Percentiles rank a stretch among this genome's conserved stretches.
These are phyloP conservation scores for Nomada fucata DNA, from an alignment of 2,888 invertebrate genomes.

Conservation along the genomic window DNA sequence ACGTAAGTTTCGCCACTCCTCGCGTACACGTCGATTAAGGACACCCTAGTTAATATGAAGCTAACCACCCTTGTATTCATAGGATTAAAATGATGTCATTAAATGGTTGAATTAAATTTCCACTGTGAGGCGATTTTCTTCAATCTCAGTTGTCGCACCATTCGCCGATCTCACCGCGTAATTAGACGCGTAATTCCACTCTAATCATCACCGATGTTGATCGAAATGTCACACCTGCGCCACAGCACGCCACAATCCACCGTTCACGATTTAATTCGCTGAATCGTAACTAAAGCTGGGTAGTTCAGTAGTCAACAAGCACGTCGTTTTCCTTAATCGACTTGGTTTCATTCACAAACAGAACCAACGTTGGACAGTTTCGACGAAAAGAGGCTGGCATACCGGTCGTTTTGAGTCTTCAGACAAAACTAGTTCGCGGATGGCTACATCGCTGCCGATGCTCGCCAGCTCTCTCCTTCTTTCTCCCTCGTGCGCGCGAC, in stretches of 20 bases:
- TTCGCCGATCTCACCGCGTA: background rate
- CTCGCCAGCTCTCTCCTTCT: slow-evolving; percentile 64
- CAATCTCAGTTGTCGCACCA: background rate
- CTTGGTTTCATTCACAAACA: background rate
- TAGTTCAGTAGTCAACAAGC: no score
- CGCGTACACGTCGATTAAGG: no score
- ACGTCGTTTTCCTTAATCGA: no score
- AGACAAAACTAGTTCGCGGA: slow-evolving; percentile 69
- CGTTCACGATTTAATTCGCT: no score
- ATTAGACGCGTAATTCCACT: background rate
- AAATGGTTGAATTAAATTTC: background rate
- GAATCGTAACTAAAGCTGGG: no score
- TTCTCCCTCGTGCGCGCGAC: slow-evolving; percentile 66
- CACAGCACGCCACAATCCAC: no score
- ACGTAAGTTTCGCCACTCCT: no score
- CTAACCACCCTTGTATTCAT: no score
- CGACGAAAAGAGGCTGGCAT: slow-evolving; percentile 59
- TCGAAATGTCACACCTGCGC: no score
- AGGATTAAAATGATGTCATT: no score
- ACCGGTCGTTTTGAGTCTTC: slow-evolving; percentile 76
- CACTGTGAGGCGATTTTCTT: background rate
- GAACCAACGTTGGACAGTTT: background rate
- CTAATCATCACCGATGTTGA: background rate
- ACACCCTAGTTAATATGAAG: no score
- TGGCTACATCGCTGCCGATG: slow-evolving; percentile 72